Percentiles rank a stretch among this genome's conserved stretches.
phyloP scores from a whole-genome alignment of 2,888 invertebrate genomes.

The Plutella xylostella region DNA sequence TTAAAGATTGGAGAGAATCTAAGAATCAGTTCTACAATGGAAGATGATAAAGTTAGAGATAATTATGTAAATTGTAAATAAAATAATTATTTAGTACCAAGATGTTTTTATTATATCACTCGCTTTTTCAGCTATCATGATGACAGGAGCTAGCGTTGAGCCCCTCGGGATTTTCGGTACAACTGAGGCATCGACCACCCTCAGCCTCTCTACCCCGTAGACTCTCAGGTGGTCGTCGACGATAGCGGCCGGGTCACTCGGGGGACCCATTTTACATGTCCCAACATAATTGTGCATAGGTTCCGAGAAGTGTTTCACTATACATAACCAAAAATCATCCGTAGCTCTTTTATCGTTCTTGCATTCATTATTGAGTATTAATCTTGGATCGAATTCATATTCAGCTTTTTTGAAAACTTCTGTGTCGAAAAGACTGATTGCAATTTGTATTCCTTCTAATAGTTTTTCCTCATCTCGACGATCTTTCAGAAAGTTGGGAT shows the following conservation, averaged over 20 bases:
- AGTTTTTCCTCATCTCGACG: conserved; percentile 45
- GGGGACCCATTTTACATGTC: conserved; percentile 58
- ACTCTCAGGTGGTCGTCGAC: conserved; percentile 47
- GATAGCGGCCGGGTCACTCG: conserved; percentile 47
- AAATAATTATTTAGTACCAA: conserved; percentile 48
- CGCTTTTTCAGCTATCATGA: conserved; percentile 64
- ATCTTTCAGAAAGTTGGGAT: conserved; percentile 55
- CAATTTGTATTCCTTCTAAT: conserved; percentile 51
- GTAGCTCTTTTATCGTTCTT: conserved; percentile 48
- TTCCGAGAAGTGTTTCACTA: conserved; percentile 56
- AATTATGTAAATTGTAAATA: conserved; percentile 20
- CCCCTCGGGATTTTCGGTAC: conserved; percentile 59
- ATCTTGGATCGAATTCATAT: conserved; percentile 50
- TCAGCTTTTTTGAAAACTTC: conserved; percentile 50
- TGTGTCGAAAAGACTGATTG: conserved; percentile 54
- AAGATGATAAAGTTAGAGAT: conserved; percentile 22
- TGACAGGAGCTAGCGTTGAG: conserved; percentile 54
- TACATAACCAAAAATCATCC: conserved; percentile 54
- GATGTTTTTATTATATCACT: conserved; percentile 58
- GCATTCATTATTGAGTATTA: conserved; percentile 51
- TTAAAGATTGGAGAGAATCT: conserved; percentile 58
- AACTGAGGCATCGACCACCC: conserved; percentile 55
- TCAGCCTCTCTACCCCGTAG: conserved; percentile 44
- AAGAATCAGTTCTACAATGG: conserved; percentile 41
- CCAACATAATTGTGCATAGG: conserved; percentile 57